A percentile compares a stretch with the other conserved stretches of the same genome.
Conservation (phyloP, 2,888 invertebrate genomes). For the Latheticus oryzae region DNA sequence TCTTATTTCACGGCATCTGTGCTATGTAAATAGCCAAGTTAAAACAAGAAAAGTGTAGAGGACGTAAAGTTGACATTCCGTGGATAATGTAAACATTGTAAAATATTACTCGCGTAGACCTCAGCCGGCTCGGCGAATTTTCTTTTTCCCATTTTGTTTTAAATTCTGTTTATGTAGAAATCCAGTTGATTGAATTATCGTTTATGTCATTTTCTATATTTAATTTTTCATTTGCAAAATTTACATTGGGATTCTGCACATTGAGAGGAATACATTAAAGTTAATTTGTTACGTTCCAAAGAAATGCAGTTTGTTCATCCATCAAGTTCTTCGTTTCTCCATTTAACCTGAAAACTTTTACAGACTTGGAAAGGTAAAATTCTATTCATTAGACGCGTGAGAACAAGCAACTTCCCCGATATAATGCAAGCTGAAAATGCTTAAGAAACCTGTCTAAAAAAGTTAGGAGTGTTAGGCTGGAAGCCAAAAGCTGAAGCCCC, state of each 20-base stretch:
- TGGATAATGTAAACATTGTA: constrained; percentile 34
- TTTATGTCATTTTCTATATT: constrained; percentile 15
- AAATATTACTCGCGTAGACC: constrained; percentile 32
- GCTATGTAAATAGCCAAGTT: constrained; percentile 23
- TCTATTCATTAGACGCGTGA: too few species aligned
- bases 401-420: too few species aligned
- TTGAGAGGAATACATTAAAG: too few species aligned
- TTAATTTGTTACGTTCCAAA: too few species aligned
- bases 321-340: too few species aligned
- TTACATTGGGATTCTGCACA: too few species aligned
- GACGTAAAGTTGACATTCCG: constrained; percentile 31
- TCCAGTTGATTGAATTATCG: constrained; percentile 29
- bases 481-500: constrained; percentile 13
- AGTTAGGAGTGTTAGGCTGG: constrained; percentile 1
- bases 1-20: constrained; percentile 5
- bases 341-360: too few species aligned
- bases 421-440: constrained; percentile 4
- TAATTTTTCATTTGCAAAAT: constrained; percentile 7
- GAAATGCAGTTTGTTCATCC: too few species aligned
- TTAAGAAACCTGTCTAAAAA: constrained; percentile 6
- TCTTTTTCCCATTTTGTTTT: constrained; percentile 25
- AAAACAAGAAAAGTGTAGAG: constrained; percentile 18
- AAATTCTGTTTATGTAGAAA: constrained; percentile 34
- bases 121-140: constrained; percentile 12
- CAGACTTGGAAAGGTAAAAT: too few species aligned